A percentile compares a stretch with the other conserved stretches of the same genome.
Evolutionary conservation across 2,797 vertebrate genomes (phyloP).

Genomic region (Pitangus sulphuratus): DNA sequence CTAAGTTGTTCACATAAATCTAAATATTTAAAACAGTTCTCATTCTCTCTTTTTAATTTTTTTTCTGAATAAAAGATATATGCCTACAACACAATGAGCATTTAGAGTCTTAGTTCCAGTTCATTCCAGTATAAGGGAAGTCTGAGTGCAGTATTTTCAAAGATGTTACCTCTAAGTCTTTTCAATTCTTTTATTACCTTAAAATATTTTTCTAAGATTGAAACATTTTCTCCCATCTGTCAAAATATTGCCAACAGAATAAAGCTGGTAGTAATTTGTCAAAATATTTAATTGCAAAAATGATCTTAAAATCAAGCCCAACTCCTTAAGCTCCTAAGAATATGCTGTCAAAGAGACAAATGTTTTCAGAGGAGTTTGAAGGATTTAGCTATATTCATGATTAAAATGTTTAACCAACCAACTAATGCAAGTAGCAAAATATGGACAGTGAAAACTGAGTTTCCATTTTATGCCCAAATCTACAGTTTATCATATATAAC

Average conservation of each 20-base stretch:
- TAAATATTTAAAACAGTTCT: neutral
- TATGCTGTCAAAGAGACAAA: slow-evolving; percentile 58
- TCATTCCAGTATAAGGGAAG: neutral
- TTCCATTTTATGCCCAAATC: neutral
- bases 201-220: slow-evolving; percentile 72
- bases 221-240: slow-evolving; percentile 76
- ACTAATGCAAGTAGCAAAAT: neutral
- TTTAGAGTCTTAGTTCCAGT: neutral
- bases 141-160: slow-evolving; percentile 48
- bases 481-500: neutral
- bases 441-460: neutral
- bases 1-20: neutral
- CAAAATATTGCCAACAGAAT: slow-evolving; percentile 79
- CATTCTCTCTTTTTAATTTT: neutral
- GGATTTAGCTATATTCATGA: slow-evolving; percentile 21
- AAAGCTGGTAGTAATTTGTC: slow-evolving; percentile 76
- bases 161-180: slow-evolving; percentile 54
- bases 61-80: neutral
- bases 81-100: neutral
- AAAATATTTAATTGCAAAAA: slow-evolving; percentile 78
- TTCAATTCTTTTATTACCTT: slow-evolving; percentile 49
- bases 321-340: slow-evolving; percentile 67
- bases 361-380: slow-evolving; percentile 47
- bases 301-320: slow-evolving; percentile 70
- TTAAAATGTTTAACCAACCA: slow-evolving; percentile 22